Evolutionary conservation across 2,888 invertebrate genomes (phyloP).

Genomic region (Drosophila hamatofila): DNA sequence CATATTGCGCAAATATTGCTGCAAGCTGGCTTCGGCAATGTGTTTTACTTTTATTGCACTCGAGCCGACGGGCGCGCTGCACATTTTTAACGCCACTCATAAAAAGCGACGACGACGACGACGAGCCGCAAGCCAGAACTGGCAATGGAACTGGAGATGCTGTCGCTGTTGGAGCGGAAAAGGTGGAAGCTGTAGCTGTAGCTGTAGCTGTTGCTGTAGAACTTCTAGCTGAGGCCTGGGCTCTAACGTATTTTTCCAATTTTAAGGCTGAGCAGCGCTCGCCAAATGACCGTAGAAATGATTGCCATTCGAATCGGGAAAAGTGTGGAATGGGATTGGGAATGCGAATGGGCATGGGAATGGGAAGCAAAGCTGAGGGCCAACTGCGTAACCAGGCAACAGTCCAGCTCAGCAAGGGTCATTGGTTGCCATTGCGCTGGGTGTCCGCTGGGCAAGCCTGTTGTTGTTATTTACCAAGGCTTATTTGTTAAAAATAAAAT

Average conservation of each 20-base stretch:
- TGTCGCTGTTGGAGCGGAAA: not conserved
- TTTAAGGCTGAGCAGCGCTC: constrained; percentile 79
- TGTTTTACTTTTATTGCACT: constrained; percentile 80
- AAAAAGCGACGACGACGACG: constrained; percentile 66
- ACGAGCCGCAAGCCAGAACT: constrained; percentile 57
- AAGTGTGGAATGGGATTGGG: not conserved
- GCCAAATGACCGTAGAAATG: constrained; percentile 77
- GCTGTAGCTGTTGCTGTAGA: not conserved
- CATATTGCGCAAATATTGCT: constrained; percentile 71
- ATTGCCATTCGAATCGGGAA: constrained; percentile 63
- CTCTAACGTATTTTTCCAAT: constrained; percentile 74
- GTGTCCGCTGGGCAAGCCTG: constrained; percentile 5
- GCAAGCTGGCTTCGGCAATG: constrained; percentile 78
- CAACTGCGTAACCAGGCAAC: constrained; percentile 68
- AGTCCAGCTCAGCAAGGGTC: constrained; percentile 49
- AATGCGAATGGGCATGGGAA: not conserved
- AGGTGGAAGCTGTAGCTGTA: not conserved
- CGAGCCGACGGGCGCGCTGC: constrained; percentile 72
- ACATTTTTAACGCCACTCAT: constrained; percentile 78
- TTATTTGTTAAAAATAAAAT: constrained; percentile 77
- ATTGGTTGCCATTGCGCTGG: constrained; percentile 52
- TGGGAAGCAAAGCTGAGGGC: not conserved
- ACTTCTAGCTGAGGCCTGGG: constrained; percentile 23
- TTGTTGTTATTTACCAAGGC: constrained; percentile 61
- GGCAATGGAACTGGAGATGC: constrained; percentile 9